Percentiles rank a stretch among this genome's conserved stretches.
Evolutionary conservation across 92 coral and sea anemone species (phyloP).

Genomic region (Palythoa heliodiscus): DNA sequence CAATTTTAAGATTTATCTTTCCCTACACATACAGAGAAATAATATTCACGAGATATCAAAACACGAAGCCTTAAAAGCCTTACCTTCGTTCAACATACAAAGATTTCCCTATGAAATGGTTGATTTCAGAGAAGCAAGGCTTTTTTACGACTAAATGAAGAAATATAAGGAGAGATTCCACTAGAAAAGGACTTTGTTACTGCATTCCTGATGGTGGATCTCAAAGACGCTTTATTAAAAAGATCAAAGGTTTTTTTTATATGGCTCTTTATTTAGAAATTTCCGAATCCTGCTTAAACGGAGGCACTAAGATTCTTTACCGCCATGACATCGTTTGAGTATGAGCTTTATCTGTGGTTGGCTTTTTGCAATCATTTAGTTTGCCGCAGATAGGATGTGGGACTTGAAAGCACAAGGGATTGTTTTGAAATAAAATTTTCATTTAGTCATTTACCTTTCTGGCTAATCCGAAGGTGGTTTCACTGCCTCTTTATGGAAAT

Average conservation of each 20-base stretch:
- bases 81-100: not conserved
- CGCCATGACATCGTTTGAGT: not conserved
- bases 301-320: not conserved
- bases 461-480: slow-evolving; percentile 13
- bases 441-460: slow-evolving; percentile 23
- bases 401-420: not conserved
- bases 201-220: not conserved
- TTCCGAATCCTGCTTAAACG: slow-evolving; percentile 23
- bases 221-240: not conserved
- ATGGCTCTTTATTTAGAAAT: slow-evolving; percentile 22
- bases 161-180: not conserved
- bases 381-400: slow-evolving; percentile 42
- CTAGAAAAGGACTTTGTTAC: not conserved
- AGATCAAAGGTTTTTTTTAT: not conserved
- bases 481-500: slow-evolving; percentile 26
- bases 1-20: not conserved
- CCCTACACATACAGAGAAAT: not conserved
- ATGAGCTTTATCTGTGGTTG: slow-evolving; percentile 19
- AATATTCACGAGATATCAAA: not conserved
- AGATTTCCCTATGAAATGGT: not conserved
- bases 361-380: not conserved
- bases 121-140: not conserved
- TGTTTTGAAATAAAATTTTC: slow-evolving; percentile 5
- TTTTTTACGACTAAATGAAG: not conserved
- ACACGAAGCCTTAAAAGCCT: not conserved